Evolutionary conservation across 2,888 invertebrate species (phyloP).

Genomic region (Suillia variegata): DNA sequence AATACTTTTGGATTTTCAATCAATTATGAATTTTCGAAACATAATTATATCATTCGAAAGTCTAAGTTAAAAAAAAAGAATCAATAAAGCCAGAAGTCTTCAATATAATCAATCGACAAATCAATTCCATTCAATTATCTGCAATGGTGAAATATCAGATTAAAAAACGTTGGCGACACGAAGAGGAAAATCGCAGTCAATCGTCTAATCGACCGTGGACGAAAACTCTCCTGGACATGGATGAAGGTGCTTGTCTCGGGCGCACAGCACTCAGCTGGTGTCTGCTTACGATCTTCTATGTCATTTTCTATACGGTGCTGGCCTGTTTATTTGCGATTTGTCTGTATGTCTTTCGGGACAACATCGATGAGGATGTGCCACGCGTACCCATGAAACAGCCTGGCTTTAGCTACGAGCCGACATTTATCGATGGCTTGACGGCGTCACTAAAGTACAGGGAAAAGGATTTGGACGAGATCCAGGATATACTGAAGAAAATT

Average conservation of each 20-base stretch:
- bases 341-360: constrained; percentile 2
- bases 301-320: constrained; percentile 6
- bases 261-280: not conserved
- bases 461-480: not conserved
- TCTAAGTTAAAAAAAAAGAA: no score
- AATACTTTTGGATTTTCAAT: no score
- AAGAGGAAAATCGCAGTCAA: not conserved
- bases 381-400: constrained; percentile 1
- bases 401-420: constrained; percentile 11
- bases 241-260: not conserved
- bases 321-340: constrained; percentile 1
- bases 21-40: no score
- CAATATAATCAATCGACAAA: no score
- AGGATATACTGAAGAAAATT: not conserved
- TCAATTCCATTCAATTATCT: no score
- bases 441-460: not conserved
- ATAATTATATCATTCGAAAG: no score
- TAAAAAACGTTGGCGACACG: not conserved
- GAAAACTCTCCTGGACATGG: constrained; percentile 3
- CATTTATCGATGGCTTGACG: not conserved
- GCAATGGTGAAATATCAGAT: no score
- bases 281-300: constrained; percentile 5
- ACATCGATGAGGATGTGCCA: not conserved
- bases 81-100: no score
- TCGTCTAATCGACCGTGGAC: not conserved